A percentile compares a stretch with the other conserved stretches of the same genome.
Conservation (phyloP, 2,797 vertebrate species). For the Iguana delicatissima region DNA sequence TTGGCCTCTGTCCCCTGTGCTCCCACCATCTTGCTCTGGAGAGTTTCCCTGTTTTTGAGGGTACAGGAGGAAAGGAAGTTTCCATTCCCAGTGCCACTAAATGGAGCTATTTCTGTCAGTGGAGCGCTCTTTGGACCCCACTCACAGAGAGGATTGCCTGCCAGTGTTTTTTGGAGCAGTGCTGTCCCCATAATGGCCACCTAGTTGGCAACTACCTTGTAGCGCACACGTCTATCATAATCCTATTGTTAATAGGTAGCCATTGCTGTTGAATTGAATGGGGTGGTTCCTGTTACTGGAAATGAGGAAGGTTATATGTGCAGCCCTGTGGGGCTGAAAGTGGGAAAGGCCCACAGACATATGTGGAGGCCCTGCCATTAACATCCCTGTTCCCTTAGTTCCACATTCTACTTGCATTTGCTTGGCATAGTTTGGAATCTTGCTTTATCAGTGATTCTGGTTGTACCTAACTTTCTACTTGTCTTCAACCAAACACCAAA, state of each 20-base stretch:
- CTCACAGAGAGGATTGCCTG: no score
- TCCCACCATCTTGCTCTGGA: no score
- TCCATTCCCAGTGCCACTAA: no score
- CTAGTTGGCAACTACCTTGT: no score
- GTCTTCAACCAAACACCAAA: neutral
- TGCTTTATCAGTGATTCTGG: neutral
- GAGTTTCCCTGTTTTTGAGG: no score
- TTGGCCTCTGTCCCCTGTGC: no score
- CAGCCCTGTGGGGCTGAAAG: neutral
- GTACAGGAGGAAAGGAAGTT: no score
- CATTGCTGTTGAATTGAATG: neutral
- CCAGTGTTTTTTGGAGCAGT: neutral
- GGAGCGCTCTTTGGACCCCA: no score
- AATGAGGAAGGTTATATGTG: neutral
- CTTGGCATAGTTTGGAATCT: neutral
- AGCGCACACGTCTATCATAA: no score
- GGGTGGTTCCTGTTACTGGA: neutral
- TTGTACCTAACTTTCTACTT: neutral
- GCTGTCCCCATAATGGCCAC: neutral
- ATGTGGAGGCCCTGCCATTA: neutral
- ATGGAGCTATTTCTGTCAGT: no score
- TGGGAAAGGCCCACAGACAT: neutral
- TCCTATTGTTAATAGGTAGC: neutral
- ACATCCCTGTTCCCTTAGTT: neutral
- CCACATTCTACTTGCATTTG: neutral